These are phyloP conservation scores for Dunckerocampus dactyliophorus DNA, from an alignment of 2,113 vertebrate species.

Conservation along the genomic window DNA sequence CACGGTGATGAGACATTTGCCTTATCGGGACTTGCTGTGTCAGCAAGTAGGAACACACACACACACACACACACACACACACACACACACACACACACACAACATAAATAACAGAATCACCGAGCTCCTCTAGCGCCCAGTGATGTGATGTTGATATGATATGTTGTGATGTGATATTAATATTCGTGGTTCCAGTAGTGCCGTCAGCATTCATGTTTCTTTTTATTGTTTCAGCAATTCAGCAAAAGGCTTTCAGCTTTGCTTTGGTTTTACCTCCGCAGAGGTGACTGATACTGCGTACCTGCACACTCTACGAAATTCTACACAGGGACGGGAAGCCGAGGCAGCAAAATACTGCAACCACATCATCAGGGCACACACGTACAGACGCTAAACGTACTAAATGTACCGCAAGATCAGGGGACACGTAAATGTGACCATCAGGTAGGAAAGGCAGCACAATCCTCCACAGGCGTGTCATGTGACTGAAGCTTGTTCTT, in stretches of 20 bases:
- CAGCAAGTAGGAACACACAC: slow-evolving; percentile 43
- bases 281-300: slow-evolving; percentile 40
- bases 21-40: slow-evolving; percentile 56
- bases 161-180: too few relatives aligned
- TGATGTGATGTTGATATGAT: too few relatives aligned
- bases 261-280: slow-evolving; percentile 43
- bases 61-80: not conserved
- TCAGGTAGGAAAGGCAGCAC: too few relatives aligned
- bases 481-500: not conserved
- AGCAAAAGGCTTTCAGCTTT: slow-evolving; percentile 36
- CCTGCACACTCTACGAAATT: slow-evolving; percentile 18
- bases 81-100: too few relatives aligned
- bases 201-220: not conserved
- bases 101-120: too few relatives aligned
- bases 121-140: too few relatives aligned
- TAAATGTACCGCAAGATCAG: not conserved
- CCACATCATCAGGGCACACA: slow-evolving; percentile 1
- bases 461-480: too few relatives aligned
- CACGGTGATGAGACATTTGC: slow-evolving; percentile 47
- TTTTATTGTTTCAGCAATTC: slow-evolving; percentile 42
- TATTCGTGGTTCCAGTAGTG: too few relatives aligned
- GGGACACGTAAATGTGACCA: too few relatives aligned
- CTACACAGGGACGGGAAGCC: not conserved
- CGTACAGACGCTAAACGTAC: not conserved
- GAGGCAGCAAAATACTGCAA: slow-evolving; percentile 11